A percentile compares a stretch with the other conserved stretches of the same genome.
phyloP scores from a whole-genome alignment of 2,797 vertebrate species.

The Caiman crocodilus region DNA sequence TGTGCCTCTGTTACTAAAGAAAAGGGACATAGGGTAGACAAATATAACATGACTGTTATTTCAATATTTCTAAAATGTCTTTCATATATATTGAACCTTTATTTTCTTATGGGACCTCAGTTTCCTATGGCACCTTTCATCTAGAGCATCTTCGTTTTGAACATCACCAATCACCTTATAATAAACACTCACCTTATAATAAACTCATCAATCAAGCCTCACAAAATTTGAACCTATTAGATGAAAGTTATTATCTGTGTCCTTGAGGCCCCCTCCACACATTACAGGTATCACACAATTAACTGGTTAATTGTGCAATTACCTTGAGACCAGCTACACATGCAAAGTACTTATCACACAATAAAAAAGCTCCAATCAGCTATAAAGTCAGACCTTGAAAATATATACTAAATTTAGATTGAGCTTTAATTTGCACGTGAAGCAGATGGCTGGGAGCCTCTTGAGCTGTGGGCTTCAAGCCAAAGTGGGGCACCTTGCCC shows the following conservation, averaged over 20 bases:
- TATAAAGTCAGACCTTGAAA: too few relatives aligned
- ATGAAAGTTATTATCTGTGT: neutral
- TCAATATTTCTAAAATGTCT: neutral
- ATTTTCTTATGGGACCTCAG: neutral
- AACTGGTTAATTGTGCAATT: too few relatives aligned
- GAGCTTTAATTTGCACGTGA: too few relatives aligned
- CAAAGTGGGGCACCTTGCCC: too few relatives aligned
- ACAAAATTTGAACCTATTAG: neutral
- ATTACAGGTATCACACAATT: too few relatives aligned
- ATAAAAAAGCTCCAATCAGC: too few relatives aligned
- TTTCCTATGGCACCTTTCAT: neutral
- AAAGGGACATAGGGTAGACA: neutral
- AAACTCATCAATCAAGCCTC: neutral
- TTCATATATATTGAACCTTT: neutral
- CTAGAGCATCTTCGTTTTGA: neutral
- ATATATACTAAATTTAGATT: too few relatives aligned
- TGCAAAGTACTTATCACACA: too few relatives aligned
- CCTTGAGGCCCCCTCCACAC: too few relatives aligned
- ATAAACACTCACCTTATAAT: neutral
- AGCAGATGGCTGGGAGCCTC: too few relatives aligned
- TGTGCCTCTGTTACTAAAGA: neutral
- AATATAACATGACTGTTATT: neutral
- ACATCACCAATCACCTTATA: neutral
- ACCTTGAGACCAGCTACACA: too few relatives aligned
- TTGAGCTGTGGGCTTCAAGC: too few relatives aligned